Evolutionary conservation across 2,113 vertebrate genomes (phyloP), one percentile per base, ranked within the genome.

Genomic region (Jacana jacana): DNA sequence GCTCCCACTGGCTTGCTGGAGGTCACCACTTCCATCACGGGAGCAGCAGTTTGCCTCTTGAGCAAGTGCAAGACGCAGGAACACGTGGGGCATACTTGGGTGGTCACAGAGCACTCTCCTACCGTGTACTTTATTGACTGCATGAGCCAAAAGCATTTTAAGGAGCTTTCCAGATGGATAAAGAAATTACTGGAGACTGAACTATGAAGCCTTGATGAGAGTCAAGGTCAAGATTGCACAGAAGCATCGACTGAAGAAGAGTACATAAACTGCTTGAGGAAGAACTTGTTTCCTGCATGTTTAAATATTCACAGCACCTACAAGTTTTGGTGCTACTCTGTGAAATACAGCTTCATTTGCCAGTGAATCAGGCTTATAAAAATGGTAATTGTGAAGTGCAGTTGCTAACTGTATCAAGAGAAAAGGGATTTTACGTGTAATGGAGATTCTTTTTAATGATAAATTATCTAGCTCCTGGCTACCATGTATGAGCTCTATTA

Each of bases 401-500:
- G 88, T 97, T 97, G 61, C 91, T 97, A 95, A 88, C 90, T 88
- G 81, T 95, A 97, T 55, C 90, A 94, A 95, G 96, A 98, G 96
- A 96, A 91, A 93, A 95, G 93, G 70, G 91, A 97, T 98, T 97
- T 97, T 88, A 81, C 89, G 5, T 91, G 81, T 97, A 96, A 97
- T 95, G 91, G 97, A 97, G 95, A 97, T 97, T 96, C 89, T 95
- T 97, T 97, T 97, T 96, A 96, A 94, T 97, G 97, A 98, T 97
- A 97, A 98, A 97, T 98, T 98, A 97, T 97, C 95, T 98, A 97
- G 95, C 97, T 98, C 91, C 97, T 98, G 97, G 98, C 98, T 98
- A 98, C 95, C 55, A 52, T 97, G 92, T 97, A 95, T 95, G 97
- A 98, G 96, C 91, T 97, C 95, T 98, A 97, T 98, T 98, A 97